Conservation (phyloP, 2,797 vertebrate genomes). For the Acanthurus lineatus region DNA sequence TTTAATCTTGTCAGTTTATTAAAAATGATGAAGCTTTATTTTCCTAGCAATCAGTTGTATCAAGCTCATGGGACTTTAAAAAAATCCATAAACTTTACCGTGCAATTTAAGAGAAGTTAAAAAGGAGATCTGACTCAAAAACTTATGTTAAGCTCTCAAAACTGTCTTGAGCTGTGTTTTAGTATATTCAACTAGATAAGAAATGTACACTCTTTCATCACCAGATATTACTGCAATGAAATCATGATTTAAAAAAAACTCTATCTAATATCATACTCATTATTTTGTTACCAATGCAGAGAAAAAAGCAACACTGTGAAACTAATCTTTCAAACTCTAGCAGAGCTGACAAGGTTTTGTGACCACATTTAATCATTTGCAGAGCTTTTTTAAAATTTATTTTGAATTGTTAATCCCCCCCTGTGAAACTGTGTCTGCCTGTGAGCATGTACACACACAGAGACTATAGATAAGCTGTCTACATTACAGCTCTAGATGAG, state of each 20-base stretch:
- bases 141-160: background rate
- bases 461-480: conserved; percentile 57
- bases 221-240: background rate
- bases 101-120: background rate
- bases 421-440: conserved; percentile 6
- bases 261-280: conserved; percentile 14
- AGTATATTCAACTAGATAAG: background rate
- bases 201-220: background rate
- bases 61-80: background rate
- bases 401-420: conserved; percentile 9
- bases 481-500: conserved; percentile 59
- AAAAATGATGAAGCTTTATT: background rate
- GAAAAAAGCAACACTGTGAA: conserved; percentile 30
- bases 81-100: background rate
- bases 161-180: background rate
- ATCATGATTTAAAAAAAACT: background rate
- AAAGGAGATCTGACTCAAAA: background rate
- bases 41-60: background rate
- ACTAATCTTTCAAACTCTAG: conserved; percentile 27
- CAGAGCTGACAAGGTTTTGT: conserved; percentile 34
- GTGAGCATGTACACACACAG: conserved; percentile 18
- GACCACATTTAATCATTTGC: conserved; percentile 49
- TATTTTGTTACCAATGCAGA: conserved; percentile 36
- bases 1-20: too few species aligned
- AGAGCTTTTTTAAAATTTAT: conserved; percentile 24